phyloP scores from a whole-genome alignment of 2,113 vertebrate species.

The Mormyrus lacerda region DNA sequence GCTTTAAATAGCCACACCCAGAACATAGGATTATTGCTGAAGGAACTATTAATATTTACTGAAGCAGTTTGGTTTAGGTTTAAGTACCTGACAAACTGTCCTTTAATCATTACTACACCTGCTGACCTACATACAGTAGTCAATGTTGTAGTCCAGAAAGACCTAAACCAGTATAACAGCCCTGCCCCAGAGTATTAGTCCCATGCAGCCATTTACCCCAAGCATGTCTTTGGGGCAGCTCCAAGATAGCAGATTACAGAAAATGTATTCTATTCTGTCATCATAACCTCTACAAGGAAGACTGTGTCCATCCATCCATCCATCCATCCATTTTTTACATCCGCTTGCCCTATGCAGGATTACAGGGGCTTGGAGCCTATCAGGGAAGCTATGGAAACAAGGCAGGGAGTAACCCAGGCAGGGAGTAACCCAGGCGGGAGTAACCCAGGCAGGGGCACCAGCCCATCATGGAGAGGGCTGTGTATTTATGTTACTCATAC shows the following conservation, averaged over 20 bases:
- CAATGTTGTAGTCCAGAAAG: background rate
- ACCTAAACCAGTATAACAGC: background rate
- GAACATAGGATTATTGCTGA: background rate
- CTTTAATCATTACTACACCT: background rate
- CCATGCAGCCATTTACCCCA: background rate
- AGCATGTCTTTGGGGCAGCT: background rate
- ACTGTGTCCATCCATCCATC: background rate
- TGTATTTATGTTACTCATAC: background rate
- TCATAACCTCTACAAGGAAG: background rate
- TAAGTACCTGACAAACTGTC: constrained; percentile 4
- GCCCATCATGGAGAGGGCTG: background rate
- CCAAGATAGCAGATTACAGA: background rate
- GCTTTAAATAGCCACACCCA: constrained; percentile 31
- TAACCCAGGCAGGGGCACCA: background rate
- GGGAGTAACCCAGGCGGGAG: background rate
- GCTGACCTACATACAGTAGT: background rate
- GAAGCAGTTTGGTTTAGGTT: background rate
- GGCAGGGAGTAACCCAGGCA: background rate
- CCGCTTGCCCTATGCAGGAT: background rate
- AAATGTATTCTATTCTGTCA: background rate
- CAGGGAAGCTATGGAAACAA: background rate
- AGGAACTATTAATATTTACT: background rate
- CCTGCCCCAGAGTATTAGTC: background rate
- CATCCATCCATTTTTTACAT: background rate
- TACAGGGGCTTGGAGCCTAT: background rate